Base-by-base conservation (phyloP, 2,797 vertebrate species). In the Arctocebus calabarensis region DNA sequence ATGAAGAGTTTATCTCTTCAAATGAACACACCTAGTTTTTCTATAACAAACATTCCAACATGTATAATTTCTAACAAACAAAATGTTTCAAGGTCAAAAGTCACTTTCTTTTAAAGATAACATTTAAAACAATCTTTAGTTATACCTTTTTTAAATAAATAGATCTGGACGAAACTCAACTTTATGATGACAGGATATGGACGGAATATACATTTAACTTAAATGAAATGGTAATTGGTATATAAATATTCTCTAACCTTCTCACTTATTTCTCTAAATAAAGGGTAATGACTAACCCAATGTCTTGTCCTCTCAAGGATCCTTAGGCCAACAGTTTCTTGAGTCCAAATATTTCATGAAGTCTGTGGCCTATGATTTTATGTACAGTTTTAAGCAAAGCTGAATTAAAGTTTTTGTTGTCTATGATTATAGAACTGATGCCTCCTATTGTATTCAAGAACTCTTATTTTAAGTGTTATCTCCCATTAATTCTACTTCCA, bases 61-160 rank as follows among this genome's bases (percentile, higher is more conserved):
- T 11, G 23, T 13, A 10, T 8, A 22, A 74, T 94, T 90, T 91
- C 13, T 61, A 88, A 48, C 74, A 86, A 88, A 62, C 19, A 34
- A 7, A 34, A n/a, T 6, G 9, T 83, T 93, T 85, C 48, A 55
- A 57, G 43, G 55, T 92, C 71, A 48, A 83, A 57, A 68, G 84
- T 70, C 55, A 64, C 3, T 16, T 61, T 29, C 34, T 73, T 59
- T 77, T 74, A 61, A 92, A 91, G 73, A 73, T 43, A 48, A 29
- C 5, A 62, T 92, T 96, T 91, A 57, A 95, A 96, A 34, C 4
- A 66, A 75, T 71, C 2, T 66, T 85, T 32, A 87, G n/a, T 19
- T 88, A 77, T 68, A 29, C 16, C 7, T 40, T 55, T 84, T 57
- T 57, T 78, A 16, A 62, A 70, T 73, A 62, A 68, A 37, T 68